phyloP scores from a whole-genome alignment of 2,888 invertebrate species.

The Melanchra persicariae region DNA sequence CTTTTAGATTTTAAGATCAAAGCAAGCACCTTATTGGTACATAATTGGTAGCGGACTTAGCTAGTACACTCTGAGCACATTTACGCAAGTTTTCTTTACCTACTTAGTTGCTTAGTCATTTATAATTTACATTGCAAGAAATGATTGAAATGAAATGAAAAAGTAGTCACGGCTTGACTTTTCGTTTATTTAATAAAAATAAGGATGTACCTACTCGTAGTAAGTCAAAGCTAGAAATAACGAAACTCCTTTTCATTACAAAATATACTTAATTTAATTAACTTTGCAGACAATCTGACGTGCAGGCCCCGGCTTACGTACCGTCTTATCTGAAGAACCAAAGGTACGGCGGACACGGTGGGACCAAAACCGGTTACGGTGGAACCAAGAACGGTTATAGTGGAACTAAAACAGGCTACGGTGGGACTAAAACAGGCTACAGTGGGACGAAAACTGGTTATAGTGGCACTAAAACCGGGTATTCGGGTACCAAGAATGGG shows the following conservation, averaged over 20 bases:
- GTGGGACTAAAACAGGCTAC: conserved; percentile 67
- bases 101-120: too few relatives aligned
- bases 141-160: too few relatives aligned
- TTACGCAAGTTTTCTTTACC: too few relatives aligned
- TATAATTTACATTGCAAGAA: too few relatives aligned
- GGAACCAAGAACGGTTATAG: conserved; percentile 59
- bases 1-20: too few relatives aligned
- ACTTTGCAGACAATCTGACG: conserved; percentile 83
- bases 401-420: conserved; percentile 70
- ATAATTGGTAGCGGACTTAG: too few relatives aligned
- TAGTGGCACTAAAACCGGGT: conserved; percentile 68
- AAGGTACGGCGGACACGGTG: conserved; percentile 64
- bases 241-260: too few relatives aligned
- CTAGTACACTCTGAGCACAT: too few relatives aligned
- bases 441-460: conserved; percentile 66
- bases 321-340: conserved; percentile 78
- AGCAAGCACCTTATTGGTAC: too few relatives aligned
- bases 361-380: conserved; percentile 67
- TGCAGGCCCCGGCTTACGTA: conserved; percentile 81
- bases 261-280: neutral
- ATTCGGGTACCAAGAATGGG: conserved; percentile 65
- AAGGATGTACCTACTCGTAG: too few relatives aligned
- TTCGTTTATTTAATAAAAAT: neutral
- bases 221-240: too few relatives aligned
- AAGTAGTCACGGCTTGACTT: neutral